phyloP scores from a whole-genome alignment of 64 coral and sea anemone species.

The Trachythela sp. region DNA sequence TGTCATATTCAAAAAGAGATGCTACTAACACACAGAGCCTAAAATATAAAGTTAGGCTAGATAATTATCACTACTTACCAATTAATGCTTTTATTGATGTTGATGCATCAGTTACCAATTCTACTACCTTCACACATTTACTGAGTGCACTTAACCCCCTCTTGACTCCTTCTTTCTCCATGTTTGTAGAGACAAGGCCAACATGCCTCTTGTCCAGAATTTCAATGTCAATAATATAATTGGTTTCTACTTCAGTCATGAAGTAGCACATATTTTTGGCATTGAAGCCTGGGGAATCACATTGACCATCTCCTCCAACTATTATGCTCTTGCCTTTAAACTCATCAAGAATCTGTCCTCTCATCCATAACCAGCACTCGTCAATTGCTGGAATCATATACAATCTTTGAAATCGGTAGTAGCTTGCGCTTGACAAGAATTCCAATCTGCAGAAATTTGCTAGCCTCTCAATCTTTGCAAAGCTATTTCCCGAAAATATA shows the following conservation, averaged over 20 bases:
- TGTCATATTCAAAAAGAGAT: too few relatives aligned
- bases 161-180: background rate
- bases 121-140: background rate
- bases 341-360: background rate
- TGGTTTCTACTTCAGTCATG: background rate
- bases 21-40: too few relatives aligned
- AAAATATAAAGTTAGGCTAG: background rate
- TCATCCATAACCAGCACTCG: conserved; percentile 25
- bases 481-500: background rate
- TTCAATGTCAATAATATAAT: background rate
- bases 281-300: conserved; percentile 22
- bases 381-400: background rate
- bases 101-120: background rate
- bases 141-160: background rate
- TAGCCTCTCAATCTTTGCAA: conserved; percentile 5
- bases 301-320: conserved; percentile 19
- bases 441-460: background rate
- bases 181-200: background rate
- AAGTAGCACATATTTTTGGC: conserved; percentile 12
- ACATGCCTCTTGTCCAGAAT: background rate
- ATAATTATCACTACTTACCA: background rate
- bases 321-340: background rate
- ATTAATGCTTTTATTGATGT: background rate
- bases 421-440: background rate
- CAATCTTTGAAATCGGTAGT: background rate